phyloP scores from a whole-genome alignment of 2,888 invertebrate genomes.

The Tubulanus polymorphus region DNA sequence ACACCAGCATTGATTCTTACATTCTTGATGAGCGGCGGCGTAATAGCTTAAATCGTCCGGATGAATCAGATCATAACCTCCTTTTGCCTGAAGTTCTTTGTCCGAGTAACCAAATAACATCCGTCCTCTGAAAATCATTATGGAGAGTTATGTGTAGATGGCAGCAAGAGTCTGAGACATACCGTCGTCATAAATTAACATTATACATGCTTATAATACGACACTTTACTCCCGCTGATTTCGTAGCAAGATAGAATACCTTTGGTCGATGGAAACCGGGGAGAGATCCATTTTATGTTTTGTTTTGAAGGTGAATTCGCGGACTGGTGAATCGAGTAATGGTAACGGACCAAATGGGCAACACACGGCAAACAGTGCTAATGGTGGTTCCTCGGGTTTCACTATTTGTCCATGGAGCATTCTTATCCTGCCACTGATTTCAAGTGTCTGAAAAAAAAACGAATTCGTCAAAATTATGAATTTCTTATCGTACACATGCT shows the following conservation, averaged over 20 bases:
- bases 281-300: conserved; percentile 97
- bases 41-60: conserved; percentile 96
- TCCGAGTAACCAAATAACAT: conserved; percentile 92
- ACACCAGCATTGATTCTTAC: conserved; percentile 66
- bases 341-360: conserved; percentile 99
- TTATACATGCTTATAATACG: not conserved
- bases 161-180: not conserved
- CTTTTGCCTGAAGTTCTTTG: conserved; percentile 71
- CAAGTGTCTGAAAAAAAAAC: conserved; percentile 72
- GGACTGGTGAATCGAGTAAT: conserved; percentile 91
- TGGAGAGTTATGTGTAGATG: not conserved
- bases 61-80: conserved; percentile 97
- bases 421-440: conserved; percentile 94
- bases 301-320: conserved; percentile 99
- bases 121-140: conserved; percentile 69
- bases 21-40: conserved; percentile 97
- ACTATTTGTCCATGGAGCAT: conserved; percentile 90
- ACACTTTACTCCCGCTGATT: not conserved
- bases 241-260: conserved; percentile 57
- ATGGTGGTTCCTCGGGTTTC: conserved; percentile 62
- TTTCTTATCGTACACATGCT: not conserved
- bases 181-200: not conserved
- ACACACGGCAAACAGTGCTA: conserved; percentile 95
- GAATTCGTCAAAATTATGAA: not conserved
- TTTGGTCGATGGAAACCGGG: conserved; percentile 94